phyloP scores from a whole-genome alignment of 1,140 invertebrate species.

The Orius insidiosus region DNA sequence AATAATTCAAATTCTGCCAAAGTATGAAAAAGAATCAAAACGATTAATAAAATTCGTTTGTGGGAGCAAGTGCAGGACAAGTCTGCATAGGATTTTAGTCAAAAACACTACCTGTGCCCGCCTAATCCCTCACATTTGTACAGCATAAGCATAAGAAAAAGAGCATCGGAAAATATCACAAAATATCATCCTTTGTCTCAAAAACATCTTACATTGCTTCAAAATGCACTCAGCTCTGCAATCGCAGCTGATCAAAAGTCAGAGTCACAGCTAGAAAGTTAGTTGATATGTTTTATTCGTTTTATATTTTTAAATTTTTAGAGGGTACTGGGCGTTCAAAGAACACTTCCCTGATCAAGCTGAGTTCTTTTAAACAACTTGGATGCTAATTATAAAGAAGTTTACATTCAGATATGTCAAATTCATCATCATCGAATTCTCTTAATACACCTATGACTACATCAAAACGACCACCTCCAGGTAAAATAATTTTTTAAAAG shows the following conservation, averaged over 20 bases:
- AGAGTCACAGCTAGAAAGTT: slow-evolving; percentile 54
- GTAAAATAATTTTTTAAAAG: too few relatives aligned
- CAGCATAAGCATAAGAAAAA: slow-evolving; percentile 65
- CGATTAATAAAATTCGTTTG: slow-evolving; percentile 21
- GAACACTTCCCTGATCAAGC: slow-evolving; percentile 81
- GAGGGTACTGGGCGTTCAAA: slow-evolving; percentile 80
- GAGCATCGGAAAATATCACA: slow-evolving; percentile 54
- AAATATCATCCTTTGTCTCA: slow-evolving; percentile 68
- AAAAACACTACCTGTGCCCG: slow-evolving; percentile 68
- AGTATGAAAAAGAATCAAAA: slow-evolving; percentile 28
- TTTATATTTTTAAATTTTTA: slow-evolving; percentile 26
- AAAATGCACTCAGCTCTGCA: slow-evolving; percentile 75
- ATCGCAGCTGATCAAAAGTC: slow-evolving; percentile 82
- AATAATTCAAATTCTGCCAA: slow-evolving; percentile 93
- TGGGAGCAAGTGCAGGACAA: slow-evolving; percentile 79
- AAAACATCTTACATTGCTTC: slow-evolving; percentile 53
- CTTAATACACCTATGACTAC: slow-evolving; percentile 16
- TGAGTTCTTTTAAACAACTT: slow-evolving; percentile 66
- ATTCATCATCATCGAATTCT: slow-evolving; percentile 20
- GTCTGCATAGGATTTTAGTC: slow-evolving; percentile 80
- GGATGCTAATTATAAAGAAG: slow-evolving; percentile 58
- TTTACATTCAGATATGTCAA: slow-evolving; percentile 16
- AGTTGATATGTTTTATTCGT: slow-evolving; percentile 19
- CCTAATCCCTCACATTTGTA: slow-evolving; percentile 71
- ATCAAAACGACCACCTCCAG: background rate